phyloP scores from a whole-genome alignment of 1,140 invertebrate genomes.

The Dendrolimus punctatus region DNA sequence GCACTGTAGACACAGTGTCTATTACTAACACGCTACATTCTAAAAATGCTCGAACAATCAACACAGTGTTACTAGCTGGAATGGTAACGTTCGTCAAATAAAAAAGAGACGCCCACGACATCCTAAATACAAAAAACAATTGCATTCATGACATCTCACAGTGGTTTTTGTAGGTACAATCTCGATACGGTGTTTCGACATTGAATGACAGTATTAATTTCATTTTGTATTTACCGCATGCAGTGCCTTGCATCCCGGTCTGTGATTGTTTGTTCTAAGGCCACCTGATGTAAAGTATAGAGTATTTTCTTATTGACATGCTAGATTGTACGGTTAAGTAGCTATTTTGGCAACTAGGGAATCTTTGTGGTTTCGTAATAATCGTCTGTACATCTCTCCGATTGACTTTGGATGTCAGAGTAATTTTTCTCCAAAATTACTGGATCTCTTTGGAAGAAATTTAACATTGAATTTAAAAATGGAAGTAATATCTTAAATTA shows the following conservation, averaged over 20 bases:
- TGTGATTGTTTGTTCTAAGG: too few relatives aligned
- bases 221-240: constrained; percentile 16
- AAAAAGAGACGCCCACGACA: constrained; percentile 29
- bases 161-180: constrained; percentile 26
- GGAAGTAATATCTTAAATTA: too few relatives aligned
- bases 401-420: too few relatives aligned
- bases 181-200: constrained; percentile 28
- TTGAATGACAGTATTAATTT: constrained; percentile 37
- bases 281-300: too few relatives aligned
- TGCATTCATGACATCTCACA: constrained; percentile 33
- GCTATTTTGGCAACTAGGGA: too few relatives aligned
- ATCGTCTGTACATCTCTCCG: too few relatives aligned
- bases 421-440: too few relatives aligned
- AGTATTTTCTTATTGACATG: too few relatives aligned
- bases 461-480: too few relatives aligned
- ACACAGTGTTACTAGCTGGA: constrained; percentile 12
- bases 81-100: constrained; percentile 16
- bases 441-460: too few relatives aligned
- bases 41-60: background rate
- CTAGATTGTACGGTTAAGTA: too few relatives aligned
- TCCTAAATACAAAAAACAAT: constrained; percentile 37
- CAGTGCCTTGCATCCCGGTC: background rate
- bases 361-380: too few relatives aligned
- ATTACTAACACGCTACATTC: constrained; percentile 4
- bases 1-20: constrained; percentile 18